These are phyloP conservation scores for Nothura maculosa DNA, from an alignment of 2,797 vertebrate species.

Conservation along the genomic window DNA sequence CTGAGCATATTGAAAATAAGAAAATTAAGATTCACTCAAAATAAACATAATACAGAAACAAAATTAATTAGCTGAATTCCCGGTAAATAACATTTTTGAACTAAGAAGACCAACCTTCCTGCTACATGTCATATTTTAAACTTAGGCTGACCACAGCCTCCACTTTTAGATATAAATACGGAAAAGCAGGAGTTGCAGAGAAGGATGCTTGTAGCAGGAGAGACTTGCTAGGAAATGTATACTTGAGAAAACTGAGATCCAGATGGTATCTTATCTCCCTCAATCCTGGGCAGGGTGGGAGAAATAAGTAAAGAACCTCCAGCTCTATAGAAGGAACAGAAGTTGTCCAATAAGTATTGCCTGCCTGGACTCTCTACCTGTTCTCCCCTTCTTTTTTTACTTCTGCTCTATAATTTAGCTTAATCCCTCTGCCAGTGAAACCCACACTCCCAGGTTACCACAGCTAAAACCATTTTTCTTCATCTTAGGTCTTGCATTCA, in stretches of 20 bases:
- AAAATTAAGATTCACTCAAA: slow-evolving; percentile 62
- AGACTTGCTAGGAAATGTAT: neutral
- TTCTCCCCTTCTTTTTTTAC: neutral
- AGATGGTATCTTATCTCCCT: neutral
- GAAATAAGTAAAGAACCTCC: neutral
- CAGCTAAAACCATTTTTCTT: neutral
- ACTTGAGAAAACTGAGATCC: neutral
- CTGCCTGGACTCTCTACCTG: neutral
- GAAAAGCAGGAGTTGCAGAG: neutral
- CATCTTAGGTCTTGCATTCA: neutral
- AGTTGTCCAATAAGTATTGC: neutral
- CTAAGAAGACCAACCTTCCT: neutral
- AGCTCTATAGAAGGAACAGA: neutral
- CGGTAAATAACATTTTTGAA: neutral
- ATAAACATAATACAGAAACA: slow-evolving; percentile 37
- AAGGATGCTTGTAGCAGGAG: neutral
- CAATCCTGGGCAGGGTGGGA: neutral
- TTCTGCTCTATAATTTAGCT: neutral
- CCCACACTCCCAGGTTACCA: neutral
- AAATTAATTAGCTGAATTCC: slow-evolving; percentile 8
- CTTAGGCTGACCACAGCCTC: neutral
- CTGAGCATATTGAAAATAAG: slow-evolving; percentile 72
- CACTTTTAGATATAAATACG: neutral
- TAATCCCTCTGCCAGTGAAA: neutral
- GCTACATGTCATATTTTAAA: neutral